Evolutionary conservation across 2,113 vertebrate genomes (phyloP), one percentile per base, ranked within the genome.

Genomic region (Neoarius graeffei): DNA sequence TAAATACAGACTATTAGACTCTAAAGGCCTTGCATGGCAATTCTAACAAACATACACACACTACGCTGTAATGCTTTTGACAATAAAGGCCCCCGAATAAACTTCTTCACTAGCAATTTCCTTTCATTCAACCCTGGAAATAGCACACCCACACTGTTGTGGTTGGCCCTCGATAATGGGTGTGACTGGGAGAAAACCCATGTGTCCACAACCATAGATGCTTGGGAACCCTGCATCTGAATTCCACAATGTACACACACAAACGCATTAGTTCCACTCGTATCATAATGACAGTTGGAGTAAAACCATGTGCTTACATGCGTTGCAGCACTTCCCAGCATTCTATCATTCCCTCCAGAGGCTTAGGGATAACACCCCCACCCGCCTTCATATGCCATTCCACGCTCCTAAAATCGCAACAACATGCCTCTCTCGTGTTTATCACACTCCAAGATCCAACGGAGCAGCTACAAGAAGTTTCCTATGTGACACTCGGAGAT

Each of bases 51-150:
- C 20, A 67, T 57, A 57, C 23, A 77, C 48, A 79, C 42, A 56
- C 23, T 67, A 85, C 15, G 82, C 81, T 71, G 27, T 77, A 83
- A 56, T 56, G 54, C 17, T 27, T 85, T 13, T 67, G 42, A 82
- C 54, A 80, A 67, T 60, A 20, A 90, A 90, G 73, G 35, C 13
- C 27, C 17, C 20, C 48, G 42, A 69, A 82, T 85, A 81, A 85
- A 82, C 57, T 14, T 69, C n/a, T 52, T 77, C 83, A 85, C 89
- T 85, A 66, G 77, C 62, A 88, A 88, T 86, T 90, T 90, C 80
- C 71, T 80, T 90, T 73, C 30, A 77, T 73, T 83, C 74, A 66
- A 13, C 20, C 23, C 73, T 91, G 73, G 74, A 88, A 88, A 89
- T 74, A 88, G 81, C 84, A 86, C 25, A n/a, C 52, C 83, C 84